A percentile compares a stretch with the other conserved stretches of the same genome.
These are phyloP conservation scores for Anthopleura sola DNA, from an alignment of 64 coral and sea anemone species.

Conservation along the genomic window DNA sequence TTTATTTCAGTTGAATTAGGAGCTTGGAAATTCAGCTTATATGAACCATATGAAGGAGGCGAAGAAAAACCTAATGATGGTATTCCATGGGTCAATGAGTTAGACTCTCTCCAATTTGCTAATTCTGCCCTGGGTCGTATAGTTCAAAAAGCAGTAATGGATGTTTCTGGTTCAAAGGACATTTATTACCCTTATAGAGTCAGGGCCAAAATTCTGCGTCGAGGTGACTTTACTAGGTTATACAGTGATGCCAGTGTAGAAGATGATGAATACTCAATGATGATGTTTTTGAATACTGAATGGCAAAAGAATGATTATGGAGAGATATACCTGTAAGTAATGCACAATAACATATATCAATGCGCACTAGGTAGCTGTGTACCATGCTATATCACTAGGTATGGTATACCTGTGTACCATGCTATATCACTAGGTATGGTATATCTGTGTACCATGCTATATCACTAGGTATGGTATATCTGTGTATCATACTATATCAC, in stretches of 20 bases:
- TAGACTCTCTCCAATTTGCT: constrained; percentile 72
- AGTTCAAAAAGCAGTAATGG: constrained; percentile 76
- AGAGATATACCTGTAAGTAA: constrained; percentile 91
- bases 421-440: too few species aligned
- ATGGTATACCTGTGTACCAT: background rate
- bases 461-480: too few species aligned
- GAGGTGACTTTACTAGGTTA: constrained; percentile 81
- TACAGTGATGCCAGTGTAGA: constrained; percentile 66
- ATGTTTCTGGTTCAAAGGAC: constrained; percentile 48
- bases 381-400: background rate
- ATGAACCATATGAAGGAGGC: constrained; percentile 80
- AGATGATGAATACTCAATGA: constrained; percentile 78
- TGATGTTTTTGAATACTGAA: constrained; percentile 71
- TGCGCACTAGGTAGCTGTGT: too few species aligned
- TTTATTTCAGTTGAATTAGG: constrained; percentile 64
- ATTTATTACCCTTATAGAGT: constrained; percentile 85
- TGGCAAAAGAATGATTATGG: constrained; percentile 99
- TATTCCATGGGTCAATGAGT: constrained; percentile 77
- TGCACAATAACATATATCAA: background rate
- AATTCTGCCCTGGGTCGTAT: constrained; percentile 41
- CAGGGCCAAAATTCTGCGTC: constrained; percentile 65
- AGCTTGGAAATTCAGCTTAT: constrained; percentile 71
- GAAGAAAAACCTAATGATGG: constrained; percentile 65
- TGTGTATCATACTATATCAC: too few species aligned
- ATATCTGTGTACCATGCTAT: too few species aligned